Evolutionary conservation across 2,797 vertebrate species (phyloP), one percentile per base, ranked within the genome.

Genomic region (Serranus cabrilla): DNA sequence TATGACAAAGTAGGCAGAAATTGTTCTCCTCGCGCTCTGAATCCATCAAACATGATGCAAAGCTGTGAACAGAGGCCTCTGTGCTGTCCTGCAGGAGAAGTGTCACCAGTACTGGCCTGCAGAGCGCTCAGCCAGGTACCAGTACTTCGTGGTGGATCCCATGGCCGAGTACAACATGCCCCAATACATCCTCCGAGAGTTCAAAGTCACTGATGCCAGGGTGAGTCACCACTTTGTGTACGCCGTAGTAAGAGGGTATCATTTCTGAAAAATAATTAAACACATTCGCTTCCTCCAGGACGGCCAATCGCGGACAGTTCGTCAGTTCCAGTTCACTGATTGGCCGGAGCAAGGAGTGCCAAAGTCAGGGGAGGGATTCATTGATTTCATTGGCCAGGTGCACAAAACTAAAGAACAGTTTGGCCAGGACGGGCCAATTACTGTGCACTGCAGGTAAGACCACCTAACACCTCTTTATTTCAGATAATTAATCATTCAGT

Each of bases 111-210:
- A 99, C 82, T 99, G 98, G 98, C 98, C 98, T 17, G 98, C 98
- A 0, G 98, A 99, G 84, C 95, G 98, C 64, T 99, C 98, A 34
- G 98, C 98, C 66, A 95, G 98, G 78, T 99, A 99, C 66, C 98
- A 99, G 91, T 99, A 99, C 94, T 99, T 99, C 88, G 98, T 99
- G 73, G 98, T 99, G 83, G 98, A 99, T 87, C 98, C 98, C 58
- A 99, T 99, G 98, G 98, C 98, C 2, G 98, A 99, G 81, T 99
- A 99, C 91, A 99, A 99, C 92, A 99, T 99, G 98, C 98, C 98
- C 61, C 98, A 99, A 78, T 99, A 99, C 89, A 99, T 99, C 89
- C 95, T 99, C 67, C 88, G 98, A 79, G 97, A 99, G 95, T 99
- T 99, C 94, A 99, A 99, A 94, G 98, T 99, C 89, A 99, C 98